These are phyloP conservation scores for Amphilophus citrinellus DNA, from an alignment of 2,113 vertebrate genomes.

Conservation along the genomic window DNA sequence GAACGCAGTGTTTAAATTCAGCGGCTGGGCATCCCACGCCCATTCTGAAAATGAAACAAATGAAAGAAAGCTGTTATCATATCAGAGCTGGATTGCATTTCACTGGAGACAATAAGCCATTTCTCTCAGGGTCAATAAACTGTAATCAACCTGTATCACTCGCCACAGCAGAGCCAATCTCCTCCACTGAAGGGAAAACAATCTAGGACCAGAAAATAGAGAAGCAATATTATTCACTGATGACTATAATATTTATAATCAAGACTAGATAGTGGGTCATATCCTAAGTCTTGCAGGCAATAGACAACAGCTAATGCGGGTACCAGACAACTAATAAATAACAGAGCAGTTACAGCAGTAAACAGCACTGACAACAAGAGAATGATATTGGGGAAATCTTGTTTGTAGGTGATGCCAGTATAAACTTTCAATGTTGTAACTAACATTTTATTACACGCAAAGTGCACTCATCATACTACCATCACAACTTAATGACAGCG, in stretches of 20 bases:
- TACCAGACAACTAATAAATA: not conserved
- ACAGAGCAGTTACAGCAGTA: not conserved
- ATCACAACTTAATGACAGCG: not conserved
- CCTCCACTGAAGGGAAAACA: slow-evolving; percentile 59
- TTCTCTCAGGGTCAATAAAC: not conserved
- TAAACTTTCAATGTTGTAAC: not conserved
- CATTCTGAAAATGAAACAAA: slow-evolving; percentile 45
- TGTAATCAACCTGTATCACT: slow-evolving; percentile 54
- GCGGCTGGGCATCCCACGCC: slow-evolving; percentile 2
- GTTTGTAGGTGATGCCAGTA: not conserved
- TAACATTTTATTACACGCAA: not conserved
- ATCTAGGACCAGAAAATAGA: slow-evolving; percentile 53
- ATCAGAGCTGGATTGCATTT: not conserved
- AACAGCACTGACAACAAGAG: too few species aligned
- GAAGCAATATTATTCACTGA: not conserved
- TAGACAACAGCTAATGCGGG: not conserved
- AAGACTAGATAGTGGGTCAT: not conserved
- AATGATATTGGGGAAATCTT: too few species aligned
- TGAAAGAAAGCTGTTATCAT: not conserved
- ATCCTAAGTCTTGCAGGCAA: not conserved
- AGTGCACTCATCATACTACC: not conserved
- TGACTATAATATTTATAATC: not conserved
- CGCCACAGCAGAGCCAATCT: slow-evolving; percentile 26
- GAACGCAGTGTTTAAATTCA: slow-evolving; percentile 65
- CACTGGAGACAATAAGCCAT: not conserved